These are phyloP conservation scores for Conus betulinus DNA, from an alignment of 1,140 invertebrate genomes.

Conservation along the genomic window DNA sequence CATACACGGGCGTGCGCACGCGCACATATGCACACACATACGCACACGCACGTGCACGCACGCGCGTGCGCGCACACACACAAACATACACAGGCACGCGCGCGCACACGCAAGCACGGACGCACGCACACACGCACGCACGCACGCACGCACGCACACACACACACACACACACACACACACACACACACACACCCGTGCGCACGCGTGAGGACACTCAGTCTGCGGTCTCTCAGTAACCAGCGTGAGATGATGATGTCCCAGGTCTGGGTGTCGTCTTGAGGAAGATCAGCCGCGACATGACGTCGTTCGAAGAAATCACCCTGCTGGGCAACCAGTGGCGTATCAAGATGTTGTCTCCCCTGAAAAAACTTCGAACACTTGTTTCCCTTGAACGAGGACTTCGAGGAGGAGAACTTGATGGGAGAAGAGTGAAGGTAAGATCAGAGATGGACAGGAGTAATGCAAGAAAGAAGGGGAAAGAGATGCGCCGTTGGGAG, in stretches of 20 bases:
- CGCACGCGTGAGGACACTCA: not conserved
- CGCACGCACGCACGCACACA: too few species aligned
- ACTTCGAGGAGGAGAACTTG: conserved; percentile 17
- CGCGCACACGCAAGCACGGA: too few species aligned
- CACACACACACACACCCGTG: not conserved
- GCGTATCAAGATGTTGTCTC: not conserved
- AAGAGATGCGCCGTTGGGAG: too few species aligned
- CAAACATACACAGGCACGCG: too few species aligned
- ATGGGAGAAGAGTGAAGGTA: conserved; percentile 5
- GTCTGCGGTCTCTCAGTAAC: too few species aligned
- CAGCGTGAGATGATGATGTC: not conserved
- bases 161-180: too few species aligned
- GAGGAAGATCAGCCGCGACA: not conserved
- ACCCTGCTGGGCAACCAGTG: not conserved
- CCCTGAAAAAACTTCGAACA: not conserved
- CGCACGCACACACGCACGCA: too few species aligned
- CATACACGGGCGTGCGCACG: too few species aligned
- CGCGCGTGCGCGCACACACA: too few species aligned
- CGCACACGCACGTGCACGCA: too few species aligned
- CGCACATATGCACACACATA: too few species aligned
- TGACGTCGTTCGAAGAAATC: not conserved
- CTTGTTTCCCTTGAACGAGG: not conserved
- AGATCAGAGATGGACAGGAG: not conserved
- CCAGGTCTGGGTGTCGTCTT: not conserved
- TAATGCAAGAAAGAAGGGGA: not conserved